Conservation (phyloP, 2,113 vertebrate genomes). For the Columba livia region DNA sequence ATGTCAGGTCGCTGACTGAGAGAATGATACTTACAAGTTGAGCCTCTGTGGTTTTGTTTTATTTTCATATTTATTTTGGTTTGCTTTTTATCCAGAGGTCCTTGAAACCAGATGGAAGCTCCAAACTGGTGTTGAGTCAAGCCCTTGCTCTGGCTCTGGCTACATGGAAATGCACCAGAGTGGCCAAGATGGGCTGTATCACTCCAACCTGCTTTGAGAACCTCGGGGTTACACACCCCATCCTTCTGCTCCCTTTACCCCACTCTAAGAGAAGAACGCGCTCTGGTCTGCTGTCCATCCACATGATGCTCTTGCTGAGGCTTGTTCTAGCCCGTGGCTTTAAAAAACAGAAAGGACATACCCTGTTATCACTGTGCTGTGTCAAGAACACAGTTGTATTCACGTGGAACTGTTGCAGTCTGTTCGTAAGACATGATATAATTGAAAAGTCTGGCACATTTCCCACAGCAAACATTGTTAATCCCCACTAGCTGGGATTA, state of each 20-base stretch:
- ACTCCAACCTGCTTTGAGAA: neutral
- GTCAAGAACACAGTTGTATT: neutral
- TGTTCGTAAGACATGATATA: slow-evolving; percentile 49
- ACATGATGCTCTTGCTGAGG: neutral
- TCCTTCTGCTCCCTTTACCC: neutral
- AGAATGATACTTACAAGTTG: neutral
- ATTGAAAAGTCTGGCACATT: slow-evolving; percentile 64
- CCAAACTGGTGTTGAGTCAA: neutral
- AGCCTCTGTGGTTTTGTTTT: neutral
- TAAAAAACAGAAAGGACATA: neutral
- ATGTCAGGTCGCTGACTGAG: neutral
- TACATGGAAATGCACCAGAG: neutral
- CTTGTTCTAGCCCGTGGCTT: neutral
- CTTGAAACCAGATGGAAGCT: neutral
- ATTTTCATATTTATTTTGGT: neutral
- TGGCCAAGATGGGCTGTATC: neutral
- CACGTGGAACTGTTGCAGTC: neutral
- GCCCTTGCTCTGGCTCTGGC: neutral
- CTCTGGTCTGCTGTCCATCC: neutral
- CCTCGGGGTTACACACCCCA: neutral
- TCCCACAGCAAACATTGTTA: slow-evolving; percentile 64
- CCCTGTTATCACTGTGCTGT: neutral
- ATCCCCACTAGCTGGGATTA: slow-evolving; percentile 68
- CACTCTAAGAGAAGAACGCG: neutral
- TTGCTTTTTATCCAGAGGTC: neutral